phyloP scores from a whole-genome alignment of 2,888 invertebrate genomes.

The Hipparchia semele region DNA sequence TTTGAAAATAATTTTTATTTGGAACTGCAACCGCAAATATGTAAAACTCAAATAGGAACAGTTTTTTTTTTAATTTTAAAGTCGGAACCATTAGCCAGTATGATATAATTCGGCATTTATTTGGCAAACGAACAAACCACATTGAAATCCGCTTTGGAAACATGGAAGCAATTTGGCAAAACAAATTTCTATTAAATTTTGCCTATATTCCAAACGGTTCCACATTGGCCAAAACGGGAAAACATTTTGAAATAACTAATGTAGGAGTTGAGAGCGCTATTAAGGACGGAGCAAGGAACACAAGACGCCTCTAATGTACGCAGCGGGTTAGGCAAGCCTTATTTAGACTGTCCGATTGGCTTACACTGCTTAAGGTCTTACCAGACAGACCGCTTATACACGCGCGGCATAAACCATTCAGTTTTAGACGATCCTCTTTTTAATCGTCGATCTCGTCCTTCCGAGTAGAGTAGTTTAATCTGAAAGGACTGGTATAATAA shows the following conservation, averaged over 20 bases:
- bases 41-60: too few relatives aligned
- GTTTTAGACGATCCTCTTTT: neutral
- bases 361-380: constrained; percentile 31
- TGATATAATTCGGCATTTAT: neutral
- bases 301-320: constrained; percentile 44
- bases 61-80: too few relatives aligned
- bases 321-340: constrained; percentile 42
- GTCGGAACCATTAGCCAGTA: neutral
- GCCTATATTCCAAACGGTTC: constrained; percentile 23
- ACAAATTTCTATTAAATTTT: constrained; percentile 28
- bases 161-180: constrained; percentile 28
- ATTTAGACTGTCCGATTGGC: constrained; percentile 41
- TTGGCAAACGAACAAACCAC: constrained; percentile 15
- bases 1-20: too few relatives aligned
- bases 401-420: neutral
- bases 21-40: too few relatives aligned
- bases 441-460: too few relatives aligned
- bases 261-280: constrained; percentile 31
- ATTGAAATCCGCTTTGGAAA: constrained; percentile 14
- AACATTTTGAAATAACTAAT: constrained; percentile 38
- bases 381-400: constrained; percentile 18
- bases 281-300: constrained; percentile 40
- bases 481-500: too few relatives aligned
- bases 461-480: too few relatives aligned
- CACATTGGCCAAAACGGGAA: constrained; percentile 27